Base-by-base conservation (phyloP, 2,113 vertebrate genomes). In the Osmerus mordax region DNA sequence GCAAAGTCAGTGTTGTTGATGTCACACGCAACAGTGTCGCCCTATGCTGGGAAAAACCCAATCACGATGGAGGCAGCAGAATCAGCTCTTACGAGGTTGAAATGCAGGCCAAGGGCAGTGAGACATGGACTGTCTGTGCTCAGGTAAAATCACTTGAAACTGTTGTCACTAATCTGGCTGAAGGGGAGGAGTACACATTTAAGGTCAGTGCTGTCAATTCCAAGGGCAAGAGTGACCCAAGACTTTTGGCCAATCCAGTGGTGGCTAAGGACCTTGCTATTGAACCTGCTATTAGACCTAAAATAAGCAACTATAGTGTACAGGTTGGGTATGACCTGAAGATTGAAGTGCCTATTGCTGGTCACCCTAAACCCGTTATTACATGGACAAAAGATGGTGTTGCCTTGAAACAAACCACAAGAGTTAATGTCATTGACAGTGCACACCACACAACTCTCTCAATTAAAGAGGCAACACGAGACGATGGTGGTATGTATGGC, bases 31-130 rank as follows among this genome's bases (percentile, higher is more conserved):
- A 94, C 76, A 96, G 92, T 75, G 93, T 96, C 41, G 95, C 95
- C 0, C 85, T 99, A 72, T 85, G 88, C 63, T 99, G 97, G 97
- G 94, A 94, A 86, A 99, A 98, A 86, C 95, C 97, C 77, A 92
- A 94, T 83, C 93, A 98, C 84, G 97, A 99, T 52, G 97, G 97
- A 12, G 97, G 97, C 70, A 99, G 97, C 87, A 96, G 94, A 89
- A 97, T 99, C 68, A 91, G 92, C 83, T 84, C 94, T 60, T 99
- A 99, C 80, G 93, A 98, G 81, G 93, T 99, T 55, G 97, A 99
- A 91, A 91, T 99, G 92, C 94, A 97, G 87, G 90, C 91, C 71
- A 97, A 96, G 78, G 95, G 92, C 70, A 95, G 91, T 71, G 96
- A 99, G 23, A 92, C 91, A 71, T 99, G 97, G 97, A 94, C 94